phyloP scores from a whole-genome alignment of 2,888 invertebrate genomes.

The Lasioglossum morio region DNA sequence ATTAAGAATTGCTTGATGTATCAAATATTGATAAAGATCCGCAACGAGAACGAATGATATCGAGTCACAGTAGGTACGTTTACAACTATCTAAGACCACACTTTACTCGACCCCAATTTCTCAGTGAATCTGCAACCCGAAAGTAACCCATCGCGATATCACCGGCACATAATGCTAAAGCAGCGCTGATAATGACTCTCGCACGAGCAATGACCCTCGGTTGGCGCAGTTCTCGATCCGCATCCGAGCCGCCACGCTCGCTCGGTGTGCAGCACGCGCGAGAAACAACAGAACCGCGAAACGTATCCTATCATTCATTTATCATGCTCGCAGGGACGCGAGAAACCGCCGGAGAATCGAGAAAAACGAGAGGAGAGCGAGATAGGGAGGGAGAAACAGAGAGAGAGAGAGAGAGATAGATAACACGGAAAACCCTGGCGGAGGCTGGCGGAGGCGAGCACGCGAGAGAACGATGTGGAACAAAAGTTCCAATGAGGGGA shows the following conservation, averaged over 20 bases:
- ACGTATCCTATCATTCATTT: conserved; percentile 1
- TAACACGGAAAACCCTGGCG: background rate
- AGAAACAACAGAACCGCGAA: background rate
- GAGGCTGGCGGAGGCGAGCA: too few relatives aligned
- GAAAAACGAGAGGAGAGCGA: background rate
- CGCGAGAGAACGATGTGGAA: background rate
- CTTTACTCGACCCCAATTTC: background rate
- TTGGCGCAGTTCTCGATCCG: conserved; percentile 1
- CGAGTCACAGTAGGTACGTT: background rate
- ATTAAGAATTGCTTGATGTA: background rate
- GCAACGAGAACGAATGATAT: background rate
- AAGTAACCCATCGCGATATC: conserved; percentile 10
- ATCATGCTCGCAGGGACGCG: background rate
- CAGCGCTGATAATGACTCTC: conserved; percentile 7
- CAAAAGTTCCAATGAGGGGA: background rate
- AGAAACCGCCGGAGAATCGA: background rate
- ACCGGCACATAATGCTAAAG: background rate
- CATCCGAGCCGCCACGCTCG: background rate
- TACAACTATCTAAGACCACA: background rate
- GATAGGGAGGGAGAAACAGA: background rate
- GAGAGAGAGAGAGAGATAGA: background rate
- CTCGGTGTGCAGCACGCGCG: background rate
- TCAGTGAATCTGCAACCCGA: background rate
- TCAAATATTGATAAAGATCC: background rate
- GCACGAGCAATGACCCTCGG: conserved; percentile 53